Percentiles rank a stretch among this genome's conserved stretches.
phyloP scores from a whole-genome alignment of 1,140 invertebrate species.

The Cecropterus lyciades region DNA sequence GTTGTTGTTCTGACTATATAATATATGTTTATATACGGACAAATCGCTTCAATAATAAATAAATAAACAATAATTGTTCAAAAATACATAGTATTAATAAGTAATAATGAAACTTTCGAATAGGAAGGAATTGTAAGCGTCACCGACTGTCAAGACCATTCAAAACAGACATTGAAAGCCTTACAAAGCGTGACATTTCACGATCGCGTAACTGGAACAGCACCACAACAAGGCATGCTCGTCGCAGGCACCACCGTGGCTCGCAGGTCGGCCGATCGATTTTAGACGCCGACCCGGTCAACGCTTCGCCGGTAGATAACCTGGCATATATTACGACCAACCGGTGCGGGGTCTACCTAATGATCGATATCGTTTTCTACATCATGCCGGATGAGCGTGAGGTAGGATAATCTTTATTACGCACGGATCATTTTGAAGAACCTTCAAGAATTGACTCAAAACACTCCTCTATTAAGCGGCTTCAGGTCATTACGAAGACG shows the following conservation, averaged over 20 bases:
- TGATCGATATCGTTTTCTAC: slow-evolving; percentile 37
- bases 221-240: slow-evolving; percentile 36
- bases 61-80: too few relatives aligned
- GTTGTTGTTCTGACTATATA: too few relatives aligned
- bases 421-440: neutral
- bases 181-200: slow-evolving; percentile 25
- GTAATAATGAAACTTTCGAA: too few relatives aligned
- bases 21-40: too few relatives aligned
- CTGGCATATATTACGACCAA: slow-evolving; percentile 39
- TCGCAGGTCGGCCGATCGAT: slow-evolving; percentile 47
- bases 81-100: too few relatives aligned
- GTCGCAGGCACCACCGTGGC: slow-evolving; percentile 14
- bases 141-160: neutral
- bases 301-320: slow-evolving; percentile 44
- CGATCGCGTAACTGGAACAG: slow-evolving; percentile 33
- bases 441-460: too few relatives aligned
- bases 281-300: slow-evolving; percentile 52
- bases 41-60: too few relatives aligned
- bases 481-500: too few relatives aligned
- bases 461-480: too few relatives aligned
- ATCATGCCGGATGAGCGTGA: slow-evolving; percentile 8
- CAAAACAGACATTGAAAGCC: neutral
- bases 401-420: slow-evolving; percentile 3
- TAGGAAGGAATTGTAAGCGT: too few relatives aligned
- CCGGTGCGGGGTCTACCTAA: slow-evolving; percentile 40